These are phyloP conservation scores for Fistularia commersonii DNA, from an alignment of 2,797 vertebrate genomes.

Conservation along the genomic window DNA sequence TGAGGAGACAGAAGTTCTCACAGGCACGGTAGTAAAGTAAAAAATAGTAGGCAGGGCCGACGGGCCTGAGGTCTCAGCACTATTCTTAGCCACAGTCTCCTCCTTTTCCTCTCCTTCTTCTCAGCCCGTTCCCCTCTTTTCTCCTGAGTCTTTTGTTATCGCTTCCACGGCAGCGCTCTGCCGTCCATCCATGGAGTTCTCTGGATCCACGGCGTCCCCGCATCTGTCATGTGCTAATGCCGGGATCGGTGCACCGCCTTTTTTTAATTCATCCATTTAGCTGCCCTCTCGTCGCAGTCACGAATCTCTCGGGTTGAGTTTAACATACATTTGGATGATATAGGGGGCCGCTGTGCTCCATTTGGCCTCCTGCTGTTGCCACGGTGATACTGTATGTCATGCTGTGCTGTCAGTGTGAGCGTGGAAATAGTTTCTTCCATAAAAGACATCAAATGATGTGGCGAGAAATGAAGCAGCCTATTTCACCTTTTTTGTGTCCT, in stretches of 20 bases:
- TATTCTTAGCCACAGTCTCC: constrained; percentile 62
- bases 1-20: too few species aligned
- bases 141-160: constrained; percentile 39
- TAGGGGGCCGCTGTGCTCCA: constrained; percentile 5
- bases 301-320: neutral
- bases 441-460: too few species aligned
- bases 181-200: constrained; percentile 47
- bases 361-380: constrained; percentile 13
- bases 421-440: too few species aligned
- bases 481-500: too few species aligned
- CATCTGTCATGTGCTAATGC: too few species aligned
- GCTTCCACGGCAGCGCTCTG: constrained; percentile 41
- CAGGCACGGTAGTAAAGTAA: constrained; percentile 58
- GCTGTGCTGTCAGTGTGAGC: constrained; percentile 2
- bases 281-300: too few species aligned
- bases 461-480: too few species aligned
- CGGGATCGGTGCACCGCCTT: too few species aligned
- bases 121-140: constrained; percentile 12
- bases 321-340: constrained; percentile 8
- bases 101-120: constrained; percentile 36
- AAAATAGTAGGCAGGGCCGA: constrained; percentile 52
- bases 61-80: constrained; percentile 53
- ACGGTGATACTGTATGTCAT: constrained; percentile 7
- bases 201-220: constrained; percentile 15
- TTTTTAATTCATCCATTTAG: too few species aligned